Conservation (phyloP, 2,113 vertebrate genomes). For the Thymallus thymallus region DNA sequence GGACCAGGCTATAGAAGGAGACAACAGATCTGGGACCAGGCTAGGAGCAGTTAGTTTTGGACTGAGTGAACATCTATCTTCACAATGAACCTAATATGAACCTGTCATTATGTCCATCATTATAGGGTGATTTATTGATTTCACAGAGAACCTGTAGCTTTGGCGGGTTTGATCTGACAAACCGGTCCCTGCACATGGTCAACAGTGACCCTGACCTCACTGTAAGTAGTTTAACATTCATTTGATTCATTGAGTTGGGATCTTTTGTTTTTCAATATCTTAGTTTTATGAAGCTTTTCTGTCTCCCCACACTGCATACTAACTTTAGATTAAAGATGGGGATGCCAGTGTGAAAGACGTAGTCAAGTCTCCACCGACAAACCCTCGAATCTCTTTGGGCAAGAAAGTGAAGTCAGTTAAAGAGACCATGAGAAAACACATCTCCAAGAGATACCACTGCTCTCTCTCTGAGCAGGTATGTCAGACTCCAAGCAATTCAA, state of each 20-base stretch:
- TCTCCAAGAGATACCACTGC: conserved; percentile 89
- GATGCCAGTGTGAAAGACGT: conserved; percentile 77
- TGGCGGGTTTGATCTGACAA: conserved; percentile 92
- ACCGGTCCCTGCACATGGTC: conserved; percentile 78
- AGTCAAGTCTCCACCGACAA: conserved; percentile 81
- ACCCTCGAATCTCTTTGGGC: conserved; percentile 88
- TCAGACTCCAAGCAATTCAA: no score
- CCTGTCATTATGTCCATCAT: neutral
- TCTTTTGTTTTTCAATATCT: neutral
- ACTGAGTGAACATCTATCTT: neutral
- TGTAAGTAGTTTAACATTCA: conserved; percentile 42
- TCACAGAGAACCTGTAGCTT: conserved; percentile 95
- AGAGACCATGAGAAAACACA: conserved; percentile 96
- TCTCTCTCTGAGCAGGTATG: conserved; percentile 85
- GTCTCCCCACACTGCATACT: neutral
- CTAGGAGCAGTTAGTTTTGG: no score
- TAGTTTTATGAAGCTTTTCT: no score
- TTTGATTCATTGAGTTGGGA: no score
- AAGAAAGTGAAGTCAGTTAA: conserved; percentile 97
- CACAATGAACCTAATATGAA: neutral
- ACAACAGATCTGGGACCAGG: no score
- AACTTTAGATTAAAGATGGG: conserved; percentile 78
- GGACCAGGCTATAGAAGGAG: no score
- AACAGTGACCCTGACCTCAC: conserved; percentile 51
- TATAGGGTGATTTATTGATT: neutral